Evolutionary conservation across 2,113 vertebrate species (phyloP).

Genomic region (Platysteira castanea): DNA sequence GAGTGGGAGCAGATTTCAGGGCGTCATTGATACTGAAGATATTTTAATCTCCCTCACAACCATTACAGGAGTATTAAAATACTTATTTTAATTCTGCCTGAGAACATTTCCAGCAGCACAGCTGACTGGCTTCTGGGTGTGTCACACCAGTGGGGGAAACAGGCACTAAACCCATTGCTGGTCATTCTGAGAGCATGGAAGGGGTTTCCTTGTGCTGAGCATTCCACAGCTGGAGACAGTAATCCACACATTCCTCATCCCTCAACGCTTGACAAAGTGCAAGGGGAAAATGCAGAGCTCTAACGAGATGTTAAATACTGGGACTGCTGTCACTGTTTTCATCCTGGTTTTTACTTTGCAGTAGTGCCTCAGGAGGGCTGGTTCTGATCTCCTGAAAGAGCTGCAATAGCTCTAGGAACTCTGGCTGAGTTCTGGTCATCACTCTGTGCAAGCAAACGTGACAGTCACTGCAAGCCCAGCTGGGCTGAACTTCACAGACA

Average conservation of each 20-base stretch:
- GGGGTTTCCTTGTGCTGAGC: not conserved
- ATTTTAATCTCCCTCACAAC: constrained; percentile 29
- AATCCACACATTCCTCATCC: constrained; percentile 39
- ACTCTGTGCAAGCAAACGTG: not conserved
- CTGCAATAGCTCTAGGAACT: not conserved
- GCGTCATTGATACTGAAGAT: not conserved
- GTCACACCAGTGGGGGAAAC: not conserved
- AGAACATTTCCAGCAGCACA: constrained; percentile 15
- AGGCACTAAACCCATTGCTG: constrained; percentile 14
- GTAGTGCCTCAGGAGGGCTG: not conserved
- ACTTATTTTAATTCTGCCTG: not conserved
- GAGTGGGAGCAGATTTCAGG: not conserved
- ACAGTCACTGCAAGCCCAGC: not conserved
- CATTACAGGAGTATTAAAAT: constrained; percentile 33
- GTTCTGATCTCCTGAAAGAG: not conserved
- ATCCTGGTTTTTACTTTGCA: not conserved
- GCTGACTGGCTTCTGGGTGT: constrained; percentile 18
- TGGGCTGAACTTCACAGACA: not conserved
- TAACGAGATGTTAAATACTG: not conserved
- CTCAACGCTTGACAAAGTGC: constrained; percentile 3
- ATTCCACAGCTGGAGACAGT: not conserved
- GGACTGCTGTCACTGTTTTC: not conserved
- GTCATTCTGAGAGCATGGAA: constrained; percentile 1
- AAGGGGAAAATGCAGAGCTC: not conserved
- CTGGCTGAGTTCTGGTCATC: constrained; percentile 23